Conservation (phyloP, 2,113 vertebrate species). For the Odontophorus gujanensis region DNA sequence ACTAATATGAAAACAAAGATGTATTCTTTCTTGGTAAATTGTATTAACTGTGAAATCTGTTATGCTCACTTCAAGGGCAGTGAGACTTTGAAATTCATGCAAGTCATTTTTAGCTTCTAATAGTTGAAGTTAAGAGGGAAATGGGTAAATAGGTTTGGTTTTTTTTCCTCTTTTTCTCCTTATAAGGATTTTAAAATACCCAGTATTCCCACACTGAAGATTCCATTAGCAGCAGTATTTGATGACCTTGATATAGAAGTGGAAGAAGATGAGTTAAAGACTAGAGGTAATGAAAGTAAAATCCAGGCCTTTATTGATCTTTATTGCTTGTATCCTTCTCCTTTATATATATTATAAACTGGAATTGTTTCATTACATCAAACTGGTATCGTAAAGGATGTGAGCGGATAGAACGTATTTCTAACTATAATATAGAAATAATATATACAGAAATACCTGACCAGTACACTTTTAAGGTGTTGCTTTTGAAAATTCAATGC, state of each 20-base stretch:
- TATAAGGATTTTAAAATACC: slow-evolving; percentile 84
- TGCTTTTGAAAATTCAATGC: background rate
- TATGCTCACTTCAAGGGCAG: background rate
- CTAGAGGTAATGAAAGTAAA: slow-evolving; percentile 84
- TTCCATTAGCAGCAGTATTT: slow-evolving; percentile 85
- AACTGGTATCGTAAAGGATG: background rate
- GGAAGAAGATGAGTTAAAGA: slow-evolving; percentile 91
- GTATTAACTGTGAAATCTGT: background rate
- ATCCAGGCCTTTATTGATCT: background rate
- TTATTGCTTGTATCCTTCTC: background rate
- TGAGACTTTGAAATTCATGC: background rate
- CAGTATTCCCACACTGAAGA: slow-evolving; percentile 87
- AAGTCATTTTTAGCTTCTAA: background rate
- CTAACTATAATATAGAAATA: no score
- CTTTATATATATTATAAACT: no score
- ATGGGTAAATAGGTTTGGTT: background rate
- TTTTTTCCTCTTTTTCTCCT: background rate
- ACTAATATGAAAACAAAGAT: background rate
- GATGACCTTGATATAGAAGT: slow-evolving; percentile 94
- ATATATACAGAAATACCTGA: background rate
- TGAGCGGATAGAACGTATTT: background rate
- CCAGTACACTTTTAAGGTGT: background rate
- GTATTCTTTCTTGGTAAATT: background rate
- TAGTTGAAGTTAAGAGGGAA: background rate
- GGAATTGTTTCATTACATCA: background rate